phyloP scores from a whole-genome alignment of 2,888 invertebrate genomes.

The Tetragonula carbonaria region DNA sequence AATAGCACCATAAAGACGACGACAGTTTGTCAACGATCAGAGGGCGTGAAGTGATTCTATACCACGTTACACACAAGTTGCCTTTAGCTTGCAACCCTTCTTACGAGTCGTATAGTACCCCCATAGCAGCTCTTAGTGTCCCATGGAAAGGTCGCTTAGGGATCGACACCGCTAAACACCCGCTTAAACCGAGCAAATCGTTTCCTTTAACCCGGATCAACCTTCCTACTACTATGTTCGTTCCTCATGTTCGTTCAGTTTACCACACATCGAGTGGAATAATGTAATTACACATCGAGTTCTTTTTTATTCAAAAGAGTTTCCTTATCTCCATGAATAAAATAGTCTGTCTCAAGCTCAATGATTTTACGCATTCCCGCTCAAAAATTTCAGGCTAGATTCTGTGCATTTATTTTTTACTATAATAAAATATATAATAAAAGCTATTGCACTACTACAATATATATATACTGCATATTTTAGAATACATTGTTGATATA shows the following conservation, averaged over 20 bases:
- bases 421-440: too few relatives aligned
- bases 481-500: too few relatives aligned
- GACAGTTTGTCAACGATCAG: conserved; percentile 48
- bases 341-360: conserved; percentile 31
- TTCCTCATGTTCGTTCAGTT: conserved; percentile 55
- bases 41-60: conserved; percentile 66
- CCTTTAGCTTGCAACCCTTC: conserved; percentile 60
- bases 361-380: too few relatives aligned
- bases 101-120: conserved; percentile 63
- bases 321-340: not conserved
- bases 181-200: conserved; percentile 72
- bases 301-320: not conserved
- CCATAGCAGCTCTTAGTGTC: conserved; percentile 72
- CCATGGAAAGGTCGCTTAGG: conserved; percentile 71
- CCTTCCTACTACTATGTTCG: conserved; percentile 68
- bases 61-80: conserved; percentile 53
- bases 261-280: conserved; percentile 49
- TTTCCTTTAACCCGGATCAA: conserved; percentile 66
- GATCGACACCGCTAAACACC: conserved; percentile 76
- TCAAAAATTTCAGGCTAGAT: too few relatives aligned
- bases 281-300: conserved; percentile 22
- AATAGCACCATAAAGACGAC: conserved; percentile 40
- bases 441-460: too few relatives aligned
- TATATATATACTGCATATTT: too few relatives aligned
- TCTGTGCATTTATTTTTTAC: too few relatives aligned